These are phyloP conservation scores for Darevskia nairensis DNA, from an alignment of 2,797 vertebrate species.

Conservation along the genomic window DNA sequence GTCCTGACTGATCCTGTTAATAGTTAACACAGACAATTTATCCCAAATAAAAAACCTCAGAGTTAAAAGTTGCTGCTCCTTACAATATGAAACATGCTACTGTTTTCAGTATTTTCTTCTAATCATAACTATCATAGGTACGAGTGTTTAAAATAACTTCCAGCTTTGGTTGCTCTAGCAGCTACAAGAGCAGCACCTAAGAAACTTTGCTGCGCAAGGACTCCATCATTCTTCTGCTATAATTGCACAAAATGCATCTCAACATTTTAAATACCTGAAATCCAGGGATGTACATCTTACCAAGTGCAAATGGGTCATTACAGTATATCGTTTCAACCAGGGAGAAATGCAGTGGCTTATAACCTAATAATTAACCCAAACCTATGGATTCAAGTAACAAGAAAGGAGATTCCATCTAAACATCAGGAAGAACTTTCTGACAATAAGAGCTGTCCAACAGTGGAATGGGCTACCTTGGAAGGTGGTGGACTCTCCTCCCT, in stretches of 20 bases:
- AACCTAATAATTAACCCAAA: not conserved
- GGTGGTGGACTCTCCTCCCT: no score
- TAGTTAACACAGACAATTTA: conserved; percentile 59
- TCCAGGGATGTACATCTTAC: not conserved
- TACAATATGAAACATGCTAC: not conserved
- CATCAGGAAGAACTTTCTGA: no score
- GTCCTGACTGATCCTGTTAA: conserved; percentile 98
- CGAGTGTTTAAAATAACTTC: not conserved
- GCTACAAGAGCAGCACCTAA: not conserved
- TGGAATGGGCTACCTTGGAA: no score
- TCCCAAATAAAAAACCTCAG: conserved; percentile 10
- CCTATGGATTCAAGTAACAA: no score
- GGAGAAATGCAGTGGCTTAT: not conserved
- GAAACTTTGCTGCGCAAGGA: not conserved
- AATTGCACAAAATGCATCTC: not conserved
- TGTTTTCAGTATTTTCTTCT: not conserved
- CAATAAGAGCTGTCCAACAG: no score
- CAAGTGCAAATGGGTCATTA: not conserved
- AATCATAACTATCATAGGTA: not conserved
- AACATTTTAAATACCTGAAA: conserved; percentile 1
- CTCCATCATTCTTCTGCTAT: not conserved
- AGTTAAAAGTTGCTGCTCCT: not conserved
- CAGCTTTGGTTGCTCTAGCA: not conserved
- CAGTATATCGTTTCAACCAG: not conserved
- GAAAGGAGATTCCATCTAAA: no score